These are phyloP conservation scores for Thyatira batis DNA, from an alignment of 2,888 invertebrate genomes.

Conservation along the genomic window DNA sequence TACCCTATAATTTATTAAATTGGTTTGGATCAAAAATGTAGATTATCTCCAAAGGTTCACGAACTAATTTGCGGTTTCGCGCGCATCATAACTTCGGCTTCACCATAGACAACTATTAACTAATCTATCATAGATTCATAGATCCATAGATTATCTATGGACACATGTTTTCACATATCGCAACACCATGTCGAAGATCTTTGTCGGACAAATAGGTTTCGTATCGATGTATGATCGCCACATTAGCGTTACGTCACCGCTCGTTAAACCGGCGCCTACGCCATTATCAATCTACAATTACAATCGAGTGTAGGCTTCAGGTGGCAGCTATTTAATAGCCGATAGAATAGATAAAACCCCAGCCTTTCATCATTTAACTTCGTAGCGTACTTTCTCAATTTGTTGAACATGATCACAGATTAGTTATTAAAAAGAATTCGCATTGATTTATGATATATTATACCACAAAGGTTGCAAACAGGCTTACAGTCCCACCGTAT, in stretches of 20 bases:
- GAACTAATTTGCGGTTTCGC: no score
- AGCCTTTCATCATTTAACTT: background rate
- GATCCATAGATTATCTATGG: background rate
- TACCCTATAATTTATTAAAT: no score
- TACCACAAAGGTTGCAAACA: no score
- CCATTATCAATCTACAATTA: background rate
- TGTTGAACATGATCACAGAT: background rate
- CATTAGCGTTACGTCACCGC: constrained; percentile 3
- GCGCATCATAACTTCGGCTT: no score
- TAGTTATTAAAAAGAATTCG: no score
- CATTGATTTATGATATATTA: no score
- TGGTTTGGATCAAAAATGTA: no score
- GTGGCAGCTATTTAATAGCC: background rate
- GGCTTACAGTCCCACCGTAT: no score
- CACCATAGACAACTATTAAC: no score
- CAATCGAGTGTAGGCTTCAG: background rate
- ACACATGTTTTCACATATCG: background rate
- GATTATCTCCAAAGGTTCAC: no score
- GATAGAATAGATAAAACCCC: background rate
- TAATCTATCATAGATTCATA: no score
- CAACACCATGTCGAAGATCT: background rate
- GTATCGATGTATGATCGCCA: background rate
- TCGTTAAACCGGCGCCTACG: background rate
- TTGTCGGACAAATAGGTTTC: background rate
- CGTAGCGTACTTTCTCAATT: background rate